These are phyloP conservation scores for Oeneis ivallda DNA, from an alignment of 2,888 invertebrate species.

Conservation along the genomic window DNA sequence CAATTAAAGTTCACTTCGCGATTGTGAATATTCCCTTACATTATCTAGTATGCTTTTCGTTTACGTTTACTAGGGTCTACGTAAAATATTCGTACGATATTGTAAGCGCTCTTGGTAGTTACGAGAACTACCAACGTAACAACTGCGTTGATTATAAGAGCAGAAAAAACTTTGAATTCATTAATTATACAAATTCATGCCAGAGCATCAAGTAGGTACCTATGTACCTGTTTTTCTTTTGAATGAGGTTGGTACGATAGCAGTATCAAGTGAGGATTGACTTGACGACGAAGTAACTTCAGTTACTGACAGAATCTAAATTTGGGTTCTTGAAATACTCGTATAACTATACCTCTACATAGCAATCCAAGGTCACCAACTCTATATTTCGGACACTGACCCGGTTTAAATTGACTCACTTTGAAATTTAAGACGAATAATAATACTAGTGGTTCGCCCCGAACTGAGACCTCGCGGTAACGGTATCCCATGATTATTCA, in stretches of 20 bases:
- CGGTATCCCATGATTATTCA: too few species aligned
- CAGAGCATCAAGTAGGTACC: background rate
- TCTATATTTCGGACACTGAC: background rate
- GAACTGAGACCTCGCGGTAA: too few species aligned
- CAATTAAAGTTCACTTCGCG: too few species aligned
- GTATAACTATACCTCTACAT: background rate
- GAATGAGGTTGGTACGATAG: background rate
- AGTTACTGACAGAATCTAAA: too few species aligned
- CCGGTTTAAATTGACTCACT: background rate
- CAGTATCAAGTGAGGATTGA: too few species aligned
- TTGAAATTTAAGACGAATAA: background rate
- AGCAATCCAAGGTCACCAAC: background rate
- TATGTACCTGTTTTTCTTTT: background rate
- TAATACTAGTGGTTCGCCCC: background rate
- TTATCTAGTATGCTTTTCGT: too few species aligned
- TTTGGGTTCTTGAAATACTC: too few species aligned
- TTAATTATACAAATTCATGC: background rate
- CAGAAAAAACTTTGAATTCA: background rate
- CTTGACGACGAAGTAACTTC: too few species aligned
- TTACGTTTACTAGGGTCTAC: too few species aligned
- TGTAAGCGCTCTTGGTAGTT: background rate
- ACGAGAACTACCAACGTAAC: background rate
- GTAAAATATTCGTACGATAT: slow-evolving; percentile 1
- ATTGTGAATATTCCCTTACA: too few species aligned
- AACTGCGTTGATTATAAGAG: background rate